Percentiles rank a stretch among this genome's conserved stretches.
Evolutionary conservation across 2,888 invertebrate genomes (phyloP).

Genomic region (Yponomeuta evonymella): DNA sequence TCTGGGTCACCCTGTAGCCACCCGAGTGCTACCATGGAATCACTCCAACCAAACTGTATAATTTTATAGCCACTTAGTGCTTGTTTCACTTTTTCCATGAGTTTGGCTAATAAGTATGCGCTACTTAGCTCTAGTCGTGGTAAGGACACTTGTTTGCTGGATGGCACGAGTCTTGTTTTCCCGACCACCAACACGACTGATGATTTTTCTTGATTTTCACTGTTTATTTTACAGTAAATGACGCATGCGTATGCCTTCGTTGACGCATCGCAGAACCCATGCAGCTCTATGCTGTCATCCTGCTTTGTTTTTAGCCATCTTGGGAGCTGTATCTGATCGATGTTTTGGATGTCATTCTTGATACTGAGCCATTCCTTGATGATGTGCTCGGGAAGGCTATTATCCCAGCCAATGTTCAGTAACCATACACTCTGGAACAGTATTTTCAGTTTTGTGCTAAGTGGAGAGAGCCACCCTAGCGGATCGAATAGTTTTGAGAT

Average conservation of each 20-base stretch:
- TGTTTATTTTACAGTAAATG: background rate
- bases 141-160: background rate
- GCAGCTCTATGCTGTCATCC: slow-evolving; percentile 6
- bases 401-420: too few relatives aligned
- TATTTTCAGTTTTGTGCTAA: slow-evolving; percentile 17
- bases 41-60: slow-evolving; percentile 1
- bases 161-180: slow-evolving; percentile 9
- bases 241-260: slow-evolving; percentile 16
- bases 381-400: too few relatives aligned
- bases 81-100: background rate
- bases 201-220: background rate
- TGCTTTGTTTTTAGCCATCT: background rate
- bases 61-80: background rate
- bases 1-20: slow-evolving; percentile 10
- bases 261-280: slow-evolving; percentile 17
- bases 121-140: slow-evolving; percentile 8
- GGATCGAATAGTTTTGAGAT: slow-evolving; percentile 14
- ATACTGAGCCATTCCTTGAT: slow-evolving; percentile 1
- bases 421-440: slow-evolving; percentile 16
- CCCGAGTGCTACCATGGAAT: slow-evolving; percentile 3
- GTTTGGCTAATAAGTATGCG: slow-evolving; percentile 7
- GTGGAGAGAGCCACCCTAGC: slow-evolving; percentile 15
- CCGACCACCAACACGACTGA: background rate
- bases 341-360: background rate
- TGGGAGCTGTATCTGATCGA: background rate